Base-by-base conservation (phyloP, 2,888 invertebrate species). In the Deilephila porcellus region DNA sequence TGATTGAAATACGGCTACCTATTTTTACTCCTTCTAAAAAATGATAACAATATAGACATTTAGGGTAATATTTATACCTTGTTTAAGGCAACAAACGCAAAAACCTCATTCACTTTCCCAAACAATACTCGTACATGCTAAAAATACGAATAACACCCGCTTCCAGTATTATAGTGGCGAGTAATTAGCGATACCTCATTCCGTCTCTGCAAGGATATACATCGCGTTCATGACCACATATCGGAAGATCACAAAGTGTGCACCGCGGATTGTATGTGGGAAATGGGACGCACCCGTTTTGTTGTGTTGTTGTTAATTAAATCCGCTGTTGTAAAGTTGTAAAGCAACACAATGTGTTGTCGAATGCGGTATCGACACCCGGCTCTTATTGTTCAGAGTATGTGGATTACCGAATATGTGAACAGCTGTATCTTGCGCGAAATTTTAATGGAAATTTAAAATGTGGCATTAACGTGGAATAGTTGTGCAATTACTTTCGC, bases 161-260 rank as follows among this genome's bases (percentile, higher is more conserved):
- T 67, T 29, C 17, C 17, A 11, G 52, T 59, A 56, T 56, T n/a
- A n/a, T 56, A 32, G 52, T 67, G 45, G 25, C 0, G 25, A 45
- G 67, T 67, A 67, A 67, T 67, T 52, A 67, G 67, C 25, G 52
- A n/a, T 29, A 25, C 71, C 76, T 72, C 53, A 82, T 73, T 82
- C 60, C 85, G 72, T 56, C 81, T 77, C 86, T 84, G 25, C 25
- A 25, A 25, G 83, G 56, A 34, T 77, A 77, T 78, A 81, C 83
- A 85, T 85, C 81, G 78, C 81, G 83, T 87, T 89, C 87, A 86
- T 86, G 87, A 90, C 89, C 90, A 82, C 90, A 91, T 90, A 90
- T 91, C 90, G 88, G 85, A 84, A 86, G 88, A 89, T 89, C 88
- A 83, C 80, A 83, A 78, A 83, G 79, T 83, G 85, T 88, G 88